Conservation (phyloP, 2,113 vertebrate genomes). For the Cynoglossus semilaevis region DNA sequence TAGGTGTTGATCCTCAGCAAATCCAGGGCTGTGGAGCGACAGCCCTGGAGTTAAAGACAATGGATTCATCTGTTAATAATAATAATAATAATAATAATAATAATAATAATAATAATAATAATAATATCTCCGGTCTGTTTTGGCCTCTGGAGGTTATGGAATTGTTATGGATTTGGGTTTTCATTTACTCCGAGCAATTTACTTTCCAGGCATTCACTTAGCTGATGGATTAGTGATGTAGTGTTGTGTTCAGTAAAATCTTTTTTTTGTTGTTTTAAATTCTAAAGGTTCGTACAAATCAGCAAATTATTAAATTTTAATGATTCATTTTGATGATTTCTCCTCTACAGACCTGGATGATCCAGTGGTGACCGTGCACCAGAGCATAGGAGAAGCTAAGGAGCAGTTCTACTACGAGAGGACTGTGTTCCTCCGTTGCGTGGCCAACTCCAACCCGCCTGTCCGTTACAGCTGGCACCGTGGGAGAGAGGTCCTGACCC, state of each 20-base stretch:
- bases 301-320: too few relatives aligned
- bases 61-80: slow-evolving; percentile 60
- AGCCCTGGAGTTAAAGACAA: slow-evolving; percentile 62
- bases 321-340: too few relatives aligned
- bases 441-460: slow-evolving; percentile 95
- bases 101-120: too few relatives aligned
- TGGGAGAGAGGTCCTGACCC: slow-evolving; percentile 89
- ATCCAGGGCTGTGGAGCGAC: slow-evolving; percentile 43
- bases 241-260: too few relatives aligned
- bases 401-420: slow-evolving; percentile 98
- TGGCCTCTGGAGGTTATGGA: slow-evolving; percentile 36
- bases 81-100: too few relatives aligned
- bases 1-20: slow-evolving; percentile 61
- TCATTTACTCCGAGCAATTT: slow-evolving; percentile 43
- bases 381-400: slow-evolving; percentile 97
- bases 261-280: too few relatives aligned
- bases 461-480: slow-evolving; percentile 97
- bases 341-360: slow-evolving; percentile 88
- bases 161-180: slow-evolving; percentile 51
- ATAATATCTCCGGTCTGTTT: slow-evolving; percentile 34
- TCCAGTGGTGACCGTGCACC: slow-evolving; percentile 94
- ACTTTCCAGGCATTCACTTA: slow-evolving; percentile 9
- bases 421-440: slow-evolving; percentile 94
- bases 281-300: too few relatives aligned
- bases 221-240: too few relatives aligned